Base-by-base conservation (phyloP, 64 coral and sea anemone genomes). In the Montipora capricornis region DNA sequence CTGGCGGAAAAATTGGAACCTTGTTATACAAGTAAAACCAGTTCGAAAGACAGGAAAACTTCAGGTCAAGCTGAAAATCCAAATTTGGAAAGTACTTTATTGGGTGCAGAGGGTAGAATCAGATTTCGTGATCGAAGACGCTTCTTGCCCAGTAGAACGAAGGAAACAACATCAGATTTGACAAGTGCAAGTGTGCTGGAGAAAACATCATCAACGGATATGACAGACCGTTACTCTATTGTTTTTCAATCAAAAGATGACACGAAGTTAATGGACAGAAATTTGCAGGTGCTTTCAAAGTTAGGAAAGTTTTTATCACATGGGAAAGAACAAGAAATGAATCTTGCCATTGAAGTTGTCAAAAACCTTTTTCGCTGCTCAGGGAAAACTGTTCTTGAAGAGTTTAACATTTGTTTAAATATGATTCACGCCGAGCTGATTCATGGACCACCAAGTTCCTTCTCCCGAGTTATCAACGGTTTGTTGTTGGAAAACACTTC, bases 251-350 rank as follows among this genome's bases (percentile, higher is more conserved):
- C 37, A 11, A 84, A 60, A 58, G 79, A 81, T 4, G 10, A 60
- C 9, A 8, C 16, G 16, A 84, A 69, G 17, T 84, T 47, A 45
- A 47, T n/a, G 44, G 82, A 73, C 14, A 86, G 44, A 71, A 70
- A 70, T 19, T 48, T 70, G 11, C 13, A 49, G 17, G 6, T 71
- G 46, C 68, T 86, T 15, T 51, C 66, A 58, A 44, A 15, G 2
- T 74, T 87, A 60, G 94, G 88, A 44, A 45, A 80, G 8, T 20
- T 60, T 44, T 58, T 95, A 53, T 76, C 81, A 67, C 94, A 95
- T 45, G 94, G 94, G 5, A 90, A 95, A 62, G 80, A 95, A 5
- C 73, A 48, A 47, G 94, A 87, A 90, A 95, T 95, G 94, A 62
- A 29, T 15, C 77, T 95, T 7, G 94, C 94, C 3, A 14, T 91